phyloP scores from a whole-genome alignment of 2,113 vertebrate genomes.

The Odocoileus virginianus region DNA sequence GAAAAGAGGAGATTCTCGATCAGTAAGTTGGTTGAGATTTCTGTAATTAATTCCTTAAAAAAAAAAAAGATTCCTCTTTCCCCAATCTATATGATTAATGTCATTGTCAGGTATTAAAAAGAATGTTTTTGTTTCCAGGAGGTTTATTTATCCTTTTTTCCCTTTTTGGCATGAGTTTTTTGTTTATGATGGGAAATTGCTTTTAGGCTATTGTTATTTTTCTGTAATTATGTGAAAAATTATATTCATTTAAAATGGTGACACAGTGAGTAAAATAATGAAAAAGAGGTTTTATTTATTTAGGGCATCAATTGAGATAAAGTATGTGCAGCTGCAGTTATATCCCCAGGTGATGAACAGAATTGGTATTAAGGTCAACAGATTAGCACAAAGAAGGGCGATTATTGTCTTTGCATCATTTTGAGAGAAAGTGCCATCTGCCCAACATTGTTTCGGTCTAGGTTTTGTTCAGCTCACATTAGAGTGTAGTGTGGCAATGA shows the following conservation, averaged over 20 bases:
- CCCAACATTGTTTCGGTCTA: not conserved
- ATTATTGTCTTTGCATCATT: constrained; percentile 72
- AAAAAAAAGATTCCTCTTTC: not conserved
- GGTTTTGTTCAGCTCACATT: not conserved
- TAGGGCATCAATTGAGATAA: not conserved
- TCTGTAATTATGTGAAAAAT: not conserved
- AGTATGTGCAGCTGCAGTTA: constrained; percentile 44
- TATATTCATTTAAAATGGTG: not conserved
- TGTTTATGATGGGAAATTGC: not conserved
- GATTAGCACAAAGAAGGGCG: constrained; percentile 68
- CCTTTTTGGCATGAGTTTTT: not conserved
- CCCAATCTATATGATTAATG: not conserved
- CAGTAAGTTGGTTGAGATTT: not conserved
- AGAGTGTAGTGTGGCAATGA: fast-evolving
- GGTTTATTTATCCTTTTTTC: not conserved
- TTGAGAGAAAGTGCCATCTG: constrained; percentile 67
- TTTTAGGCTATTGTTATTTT: not conserved
- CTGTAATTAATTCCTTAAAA: not conserved
- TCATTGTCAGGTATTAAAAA: not conserved
- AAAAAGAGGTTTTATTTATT: constrained; percentile 38
- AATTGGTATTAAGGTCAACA: constrained; percentile 78
- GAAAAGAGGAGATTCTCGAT: not conserved
- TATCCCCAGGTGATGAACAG: constrained; percentile 64
- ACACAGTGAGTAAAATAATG: not conserved
- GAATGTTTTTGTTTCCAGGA: not conserved